Evolutionary conservation across 2,113 vertebrate genomes (phyloP), one percentile per base, ranked within the genome.

Genomic region (Thalassarche chlororhynchos): DNA sequence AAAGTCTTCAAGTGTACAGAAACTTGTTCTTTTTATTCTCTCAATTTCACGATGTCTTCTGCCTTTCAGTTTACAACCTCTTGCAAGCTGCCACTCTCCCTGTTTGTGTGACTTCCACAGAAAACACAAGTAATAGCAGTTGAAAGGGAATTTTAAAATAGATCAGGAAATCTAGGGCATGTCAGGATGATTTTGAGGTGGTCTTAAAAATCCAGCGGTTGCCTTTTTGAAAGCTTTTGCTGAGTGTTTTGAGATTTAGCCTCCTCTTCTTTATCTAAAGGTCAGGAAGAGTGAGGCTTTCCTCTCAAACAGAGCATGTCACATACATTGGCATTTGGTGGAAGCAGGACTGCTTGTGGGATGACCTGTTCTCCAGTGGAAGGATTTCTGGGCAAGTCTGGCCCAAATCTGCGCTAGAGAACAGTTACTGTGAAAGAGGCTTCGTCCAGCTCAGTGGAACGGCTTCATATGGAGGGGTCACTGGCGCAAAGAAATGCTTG

Each of bases 131-230:
- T 84, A 90, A 89, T 64, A 87, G 69, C 65, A 82, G 49, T 61
- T 80, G 79, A 95, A 95, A 84, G 65, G 72, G 47, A 78, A 77
- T 87, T 96, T 70, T 80, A 92, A 94, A 97, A 95, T 38, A 76
- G 81, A 93, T 77, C 12, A 26, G 57, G n/a, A 89, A 89, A 92
- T 94, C 28, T 82, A 76, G 84, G 94, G 26, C 69, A 87, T 19
- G 72, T 89, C 88, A 87, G 36, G 89, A 75, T 78, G 76, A 72
- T 82, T 84, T 57, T 84, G 86, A 84, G 77, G 92, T 92, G 89
- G 49, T 96, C 82, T 85, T 92, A 65, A 84, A 81, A 95, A 91
- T 84, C 57, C 46, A 79, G 60, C 1, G 2, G 13, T 68, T 95
- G 80, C 69, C 44, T 70, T 80, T 97, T 75, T 70, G 79, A 65